Evolutionary conservation across 2,888 invertebrate species (phyloP).

Genomic region (Coleophora flavipennella): DNA sequence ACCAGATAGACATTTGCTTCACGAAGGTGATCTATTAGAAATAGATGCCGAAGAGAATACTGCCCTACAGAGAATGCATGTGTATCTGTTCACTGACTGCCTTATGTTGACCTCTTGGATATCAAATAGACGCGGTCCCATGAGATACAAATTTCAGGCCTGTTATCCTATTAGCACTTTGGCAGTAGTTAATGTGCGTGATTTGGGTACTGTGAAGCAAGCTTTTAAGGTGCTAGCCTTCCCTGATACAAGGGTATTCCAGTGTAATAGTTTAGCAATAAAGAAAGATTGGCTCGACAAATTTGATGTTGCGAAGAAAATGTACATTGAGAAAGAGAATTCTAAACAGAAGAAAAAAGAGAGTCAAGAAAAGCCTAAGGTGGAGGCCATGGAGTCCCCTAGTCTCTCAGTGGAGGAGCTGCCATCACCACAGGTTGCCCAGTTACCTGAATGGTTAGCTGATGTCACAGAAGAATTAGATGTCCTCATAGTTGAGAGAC

Average conservation of each 20-base stretch:
- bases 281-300: slow-evolving; percentile 96
- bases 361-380: slow-evolving; percentile 49
- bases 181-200: slow-evolving; percentile 94
- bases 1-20: slow-evolving; percentile 83
- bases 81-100: slow-evolving; percentile 93
- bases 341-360: slow-evolving; percentile 69
- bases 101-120: slow-evolving; percentile 91
- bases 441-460: slow-evolving; percentile 87
- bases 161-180: slow-evolving; percentile 90
- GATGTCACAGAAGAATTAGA: slow-evolving; percentile 96
- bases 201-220: slow-evolving; percentile 90
- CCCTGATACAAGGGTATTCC: slow-evolving; percentile 93
- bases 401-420: slow-evolving; percentile 61
- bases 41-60: slow-evolving; percentile 90
- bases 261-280: slow-evolving; percentile 85
- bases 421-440: slow-evolving; percentile 49
- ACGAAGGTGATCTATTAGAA: slow-evolving; percentile 93
- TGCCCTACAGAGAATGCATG: slow-evolving; percentile 89
- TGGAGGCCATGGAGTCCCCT: slow-evolving; percentile 55
- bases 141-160: slow-evolving; percentile 87
- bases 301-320: slow-evolving; percentile 91
- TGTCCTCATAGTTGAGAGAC: slow-evolving; percentile 94
- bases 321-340: slow-evolving; percentile 77
- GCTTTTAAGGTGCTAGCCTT: slow-evolving; percentile 96
- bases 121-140: slow-evolving; percentile 81